Conservation (phyloP, 2,113 vertebrate species). For the Corythaeola cristata region DNA sequence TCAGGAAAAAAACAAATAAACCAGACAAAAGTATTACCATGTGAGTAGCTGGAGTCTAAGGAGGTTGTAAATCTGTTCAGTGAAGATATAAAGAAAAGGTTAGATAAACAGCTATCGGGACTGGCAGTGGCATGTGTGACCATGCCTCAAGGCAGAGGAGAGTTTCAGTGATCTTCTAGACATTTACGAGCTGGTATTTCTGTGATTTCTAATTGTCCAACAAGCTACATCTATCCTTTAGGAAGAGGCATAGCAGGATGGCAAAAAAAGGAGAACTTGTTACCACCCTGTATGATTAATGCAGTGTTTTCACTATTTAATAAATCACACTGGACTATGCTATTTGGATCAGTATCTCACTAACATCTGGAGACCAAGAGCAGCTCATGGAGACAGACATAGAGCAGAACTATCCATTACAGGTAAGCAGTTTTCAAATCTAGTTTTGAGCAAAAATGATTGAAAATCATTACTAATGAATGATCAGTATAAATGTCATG, state of each 20-base stretch:
- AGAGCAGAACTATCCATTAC: background rate
- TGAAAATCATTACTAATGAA: accelerated
- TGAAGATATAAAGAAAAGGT: background rate
- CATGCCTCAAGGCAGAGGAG: background rate
- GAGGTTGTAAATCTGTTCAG: background rate
- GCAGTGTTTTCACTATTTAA: background rate
- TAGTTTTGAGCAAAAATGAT: background rate
- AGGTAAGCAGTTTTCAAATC: background rate
- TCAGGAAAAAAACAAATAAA: background rate
- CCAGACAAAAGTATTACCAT: background rate
- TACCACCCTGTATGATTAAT: background rate
- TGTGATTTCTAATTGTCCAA: background rate
- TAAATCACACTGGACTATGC: background rate
- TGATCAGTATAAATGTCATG: background rate
- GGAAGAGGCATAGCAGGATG: background rate
- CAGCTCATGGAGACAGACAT: background rate
- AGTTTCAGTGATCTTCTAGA: background rate
- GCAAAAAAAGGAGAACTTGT: background rate
- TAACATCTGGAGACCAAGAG: background rate
- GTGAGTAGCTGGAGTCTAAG: background rate
- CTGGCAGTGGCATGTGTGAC: background rate
- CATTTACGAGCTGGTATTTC: background rate
- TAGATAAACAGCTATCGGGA: background rate
- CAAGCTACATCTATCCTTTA: background rate
- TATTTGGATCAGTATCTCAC: background rate